phyloP scores from a whole-genome alignment of 2,888 invertebrate genomes.

The Acronicta aceris region DNA sequence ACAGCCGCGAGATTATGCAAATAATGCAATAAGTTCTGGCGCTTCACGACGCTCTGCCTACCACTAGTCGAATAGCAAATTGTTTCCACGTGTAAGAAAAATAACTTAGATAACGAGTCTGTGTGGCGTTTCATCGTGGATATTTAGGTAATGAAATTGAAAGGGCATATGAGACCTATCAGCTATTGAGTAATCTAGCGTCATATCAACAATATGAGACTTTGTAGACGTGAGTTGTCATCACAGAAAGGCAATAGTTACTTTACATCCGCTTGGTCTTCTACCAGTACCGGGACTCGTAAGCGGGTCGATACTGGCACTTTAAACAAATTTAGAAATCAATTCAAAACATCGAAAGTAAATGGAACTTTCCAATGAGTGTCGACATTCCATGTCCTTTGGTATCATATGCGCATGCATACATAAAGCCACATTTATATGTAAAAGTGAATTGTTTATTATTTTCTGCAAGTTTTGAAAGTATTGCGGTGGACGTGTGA shows the following conservation, averaged over 20 bases:
- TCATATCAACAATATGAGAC: no score
- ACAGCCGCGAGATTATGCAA: slow-evolving; percentile 13
- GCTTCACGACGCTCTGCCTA: slow-evolving; percentile 7
- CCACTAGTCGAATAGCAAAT: background rate
- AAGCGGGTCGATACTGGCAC: no score
- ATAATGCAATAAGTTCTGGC: slow-evolving; percentile 14
- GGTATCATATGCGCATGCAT: background rate
- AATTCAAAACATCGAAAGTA: background rate
- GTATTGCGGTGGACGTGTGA: slow-evolving; percentile 24
- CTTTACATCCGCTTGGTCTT: background rate
- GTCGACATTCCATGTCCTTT: background rate
- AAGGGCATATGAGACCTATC: no score
- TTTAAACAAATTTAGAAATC: background rate
- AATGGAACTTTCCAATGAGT: background rate
- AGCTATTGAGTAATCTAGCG: no score
- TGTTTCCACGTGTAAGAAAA: background rate
- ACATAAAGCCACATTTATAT: slow-evolving; percentile 4
- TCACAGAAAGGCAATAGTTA: no score
- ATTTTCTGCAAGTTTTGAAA: slow-evolving; percentile 26
- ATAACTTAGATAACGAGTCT: background rate
- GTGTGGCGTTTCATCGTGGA: no score
- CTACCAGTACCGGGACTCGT: no score
- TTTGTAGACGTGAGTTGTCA: no score
- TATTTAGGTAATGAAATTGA: no score
- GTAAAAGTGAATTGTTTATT: slow-evolving; percentile 16